Evolutionary conservation across 2,113 vertebrate species (phyloP).

Genomic region (Ictalurus punctatus): DNA sequence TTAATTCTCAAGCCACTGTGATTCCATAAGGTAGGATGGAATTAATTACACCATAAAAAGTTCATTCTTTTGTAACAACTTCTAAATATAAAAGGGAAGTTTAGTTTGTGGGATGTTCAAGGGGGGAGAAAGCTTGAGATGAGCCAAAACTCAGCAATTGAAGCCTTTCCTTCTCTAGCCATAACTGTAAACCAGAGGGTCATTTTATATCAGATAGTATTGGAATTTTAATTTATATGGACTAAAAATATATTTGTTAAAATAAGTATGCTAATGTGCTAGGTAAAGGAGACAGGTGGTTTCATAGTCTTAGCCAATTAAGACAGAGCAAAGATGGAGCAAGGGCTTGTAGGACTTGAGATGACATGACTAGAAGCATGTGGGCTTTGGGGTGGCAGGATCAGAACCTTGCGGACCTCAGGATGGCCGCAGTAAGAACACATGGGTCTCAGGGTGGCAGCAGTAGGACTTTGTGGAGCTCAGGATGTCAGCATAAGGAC

Average conservation of each 20-base stretch:
- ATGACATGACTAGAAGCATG: background rate
- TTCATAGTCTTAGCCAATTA: background rate
- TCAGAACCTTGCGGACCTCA: background rate
- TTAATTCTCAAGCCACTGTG: conserved; percentile 1
- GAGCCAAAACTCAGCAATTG: background rate
- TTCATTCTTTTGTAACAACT: background rate
- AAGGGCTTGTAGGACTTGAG: background rate
- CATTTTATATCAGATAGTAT: background rate
- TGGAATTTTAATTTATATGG: background rate
- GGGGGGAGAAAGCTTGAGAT: background rate
- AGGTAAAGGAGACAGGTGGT: background rate
- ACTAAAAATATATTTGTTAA: background rate
- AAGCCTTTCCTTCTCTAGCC: background rate
- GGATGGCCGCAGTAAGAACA: background rate
- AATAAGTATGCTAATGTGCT: background rate
- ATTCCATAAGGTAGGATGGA: background rate
- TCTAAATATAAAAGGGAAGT: background rate
- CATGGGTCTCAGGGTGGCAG: background rate
- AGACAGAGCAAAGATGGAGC: background rate
- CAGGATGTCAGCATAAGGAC: background rate
- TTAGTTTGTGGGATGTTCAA: background rate
- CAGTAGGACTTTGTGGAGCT: background rate
- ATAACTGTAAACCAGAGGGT: background rate
- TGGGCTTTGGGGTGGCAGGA: background rate
- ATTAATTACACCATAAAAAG: conserved; percentile 34